phyloP scores from a whole-genome alignment of 2,797 vertebrate species.

The Micrastur ruficollis region DNA sequence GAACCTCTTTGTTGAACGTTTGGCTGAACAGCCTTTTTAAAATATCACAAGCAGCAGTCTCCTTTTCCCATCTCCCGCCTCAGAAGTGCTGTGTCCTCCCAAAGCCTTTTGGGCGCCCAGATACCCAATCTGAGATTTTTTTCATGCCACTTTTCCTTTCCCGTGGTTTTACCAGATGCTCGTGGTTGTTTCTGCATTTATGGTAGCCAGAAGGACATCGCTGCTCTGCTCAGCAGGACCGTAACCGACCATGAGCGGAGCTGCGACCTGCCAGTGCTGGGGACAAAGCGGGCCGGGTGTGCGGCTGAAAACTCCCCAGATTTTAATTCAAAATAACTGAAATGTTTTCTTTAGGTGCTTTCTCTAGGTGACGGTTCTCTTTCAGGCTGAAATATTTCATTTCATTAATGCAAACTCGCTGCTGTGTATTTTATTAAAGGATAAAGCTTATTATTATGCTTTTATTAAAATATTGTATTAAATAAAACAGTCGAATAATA shows the following conservation, averaged over 20 bases:
- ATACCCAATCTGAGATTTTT: neutral
- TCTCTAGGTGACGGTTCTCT: neutral
- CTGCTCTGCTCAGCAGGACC: neutral
- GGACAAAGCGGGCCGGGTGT: neutral
- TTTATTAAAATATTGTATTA: neutral
- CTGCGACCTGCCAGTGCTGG: neutral
- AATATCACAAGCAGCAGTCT: neutral
- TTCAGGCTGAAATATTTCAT: neutral
- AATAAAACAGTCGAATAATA: neutral
- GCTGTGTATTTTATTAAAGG: neutral
- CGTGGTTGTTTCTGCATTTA: neutral
- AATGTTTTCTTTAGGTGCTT: neutral
- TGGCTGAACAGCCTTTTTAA: neutral
- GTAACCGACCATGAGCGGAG: rapidly evolving
- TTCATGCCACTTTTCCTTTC: neutral
- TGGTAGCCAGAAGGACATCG: neutral
- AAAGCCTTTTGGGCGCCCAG: neutral
- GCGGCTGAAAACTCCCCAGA: neutral
- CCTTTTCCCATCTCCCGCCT: neutral
- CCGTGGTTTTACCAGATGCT: neutral
- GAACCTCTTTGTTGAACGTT: neutral
- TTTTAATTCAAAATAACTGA: neutral
- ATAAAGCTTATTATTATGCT: neutral
- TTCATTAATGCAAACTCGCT: neutral
- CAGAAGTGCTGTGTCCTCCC: neutral